phyloP scores from a whole-genome alignment of 2,113 vertebrate genomes.

The Poecile atricapillus region DNA sequence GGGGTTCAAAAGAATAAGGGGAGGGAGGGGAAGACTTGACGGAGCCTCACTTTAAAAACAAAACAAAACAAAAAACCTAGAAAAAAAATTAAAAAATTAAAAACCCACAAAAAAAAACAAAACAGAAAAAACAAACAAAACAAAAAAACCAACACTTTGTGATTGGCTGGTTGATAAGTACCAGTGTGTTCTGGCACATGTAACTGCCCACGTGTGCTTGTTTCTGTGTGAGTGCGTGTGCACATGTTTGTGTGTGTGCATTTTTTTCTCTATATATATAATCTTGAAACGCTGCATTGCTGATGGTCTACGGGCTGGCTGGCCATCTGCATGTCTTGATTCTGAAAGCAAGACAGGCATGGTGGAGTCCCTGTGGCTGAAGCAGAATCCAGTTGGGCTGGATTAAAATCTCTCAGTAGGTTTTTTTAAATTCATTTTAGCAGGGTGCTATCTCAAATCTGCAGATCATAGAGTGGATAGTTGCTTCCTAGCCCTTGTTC shows the following conservation, averaged over 20 bases:
- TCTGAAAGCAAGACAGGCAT: conserved; percentile 46
- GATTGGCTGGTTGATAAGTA: conserved; percentile 82
- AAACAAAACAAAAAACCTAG: conserved; percentile 14
- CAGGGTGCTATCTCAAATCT: conserved; percentile 55
- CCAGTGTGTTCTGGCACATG: conserved; percentile 85
- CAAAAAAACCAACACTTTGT: conserved; percentile 70
- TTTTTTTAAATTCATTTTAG: conserved; percentile 48
- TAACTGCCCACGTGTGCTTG: conserved; percentile 81
- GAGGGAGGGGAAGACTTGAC: conserved; percentile 75
- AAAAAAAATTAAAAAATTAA: conserved; percentile 39
- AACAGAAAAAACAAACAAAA: conserved; percentile 41
- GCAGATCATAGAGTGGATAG: conserved; percentile 16
- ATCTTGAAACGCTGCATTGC: conserved; percentile 74
- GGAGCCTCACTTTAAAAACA: conserved; percentile 82
- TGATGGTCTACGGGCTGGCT: conserved; percentile 71
- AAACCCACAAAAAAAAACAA: conserved; percentile 47
- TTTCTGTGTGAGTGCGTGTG: conserved; percentile 76
- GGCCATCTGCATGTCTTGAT: conserved; percentile 62
- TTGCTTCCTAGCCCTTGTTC: conserved; percentile 58
- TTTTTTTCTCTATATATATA: conserved; percentile 57
- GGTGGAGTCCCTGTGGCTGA: conserved; percentile 59
- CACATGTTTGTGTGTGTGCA: conserved; percentile 66
- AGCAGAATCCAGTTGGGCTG: conserved; percentile 62
- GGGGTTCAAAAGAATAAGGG: conserved; percentile 70
- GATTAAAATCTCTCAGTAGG: conserved; percentile 42